phyloP scores from a whole-genome alignment of 2,113 vertebrate genomes.

The Brachypteracias leptosomus region DNA sequence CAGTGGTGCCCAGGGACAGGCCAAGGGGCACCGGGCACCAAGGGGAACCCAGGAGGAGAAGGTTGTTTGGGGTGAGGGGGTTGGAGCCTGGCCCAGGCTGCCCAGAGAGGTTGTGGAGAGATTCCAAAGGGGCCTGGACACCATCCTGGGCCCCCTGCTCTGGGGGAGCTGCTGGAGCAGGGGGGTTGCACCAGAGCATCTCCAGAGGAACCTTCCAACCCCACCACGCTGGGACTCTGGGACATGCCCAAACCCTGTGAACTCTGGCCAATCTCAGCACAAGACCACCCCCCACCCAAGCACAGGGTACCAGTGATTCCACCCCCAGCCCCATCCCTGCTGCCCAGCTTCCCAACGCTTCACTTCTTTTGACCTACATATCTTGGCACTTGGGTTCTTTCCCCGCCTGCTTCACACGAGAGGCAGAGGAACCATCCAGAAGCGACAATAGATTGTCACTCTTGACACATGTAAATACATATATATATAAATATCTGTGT shows the following conservation, averaged over 20 bases:
- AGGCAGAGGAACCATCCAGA: background rate
- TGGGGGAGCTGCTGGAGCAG: background rate
- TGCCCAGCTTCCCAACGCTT: background rate
- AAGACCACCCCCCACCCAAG: background rate
- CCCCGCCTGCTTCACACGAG: background rate
- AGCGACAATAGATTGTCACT: background rate
- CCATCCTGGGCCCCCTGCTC: background rate
- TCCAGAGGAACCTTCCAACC: background rate
- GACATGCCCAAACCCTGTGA: fast-evolving
- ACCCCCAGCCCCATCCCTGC: background rate
- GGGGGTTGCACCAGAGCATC: background rate
- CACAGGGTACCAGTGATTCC: fast-evolving
- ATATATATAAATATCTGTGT: fast-evolving
- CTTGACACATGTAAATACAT: fast-evolving
- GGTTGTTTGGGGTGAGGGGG: no score
- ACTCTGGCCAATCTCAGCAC: background rate
- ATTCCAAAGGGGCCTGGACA: no score
- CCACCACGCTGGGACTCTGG: background rate
- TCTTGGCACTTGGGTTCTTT: background rate
- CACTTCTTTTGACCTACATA: background rate
- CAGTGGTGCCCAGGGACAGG: no score
- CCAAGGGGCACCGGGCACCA: no score
- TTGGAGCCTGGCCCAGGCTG: no score
- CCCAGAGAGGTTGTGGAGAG: no score
- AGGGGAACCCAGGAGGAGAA: no score